A percentile compares a stretch with the other conserved stretches of the same genome.
Evolutionary conservation across 2,888 invertebrate species (phyloP).

Genomic region (Acanthococcus lagerstroemiae): DNA sequence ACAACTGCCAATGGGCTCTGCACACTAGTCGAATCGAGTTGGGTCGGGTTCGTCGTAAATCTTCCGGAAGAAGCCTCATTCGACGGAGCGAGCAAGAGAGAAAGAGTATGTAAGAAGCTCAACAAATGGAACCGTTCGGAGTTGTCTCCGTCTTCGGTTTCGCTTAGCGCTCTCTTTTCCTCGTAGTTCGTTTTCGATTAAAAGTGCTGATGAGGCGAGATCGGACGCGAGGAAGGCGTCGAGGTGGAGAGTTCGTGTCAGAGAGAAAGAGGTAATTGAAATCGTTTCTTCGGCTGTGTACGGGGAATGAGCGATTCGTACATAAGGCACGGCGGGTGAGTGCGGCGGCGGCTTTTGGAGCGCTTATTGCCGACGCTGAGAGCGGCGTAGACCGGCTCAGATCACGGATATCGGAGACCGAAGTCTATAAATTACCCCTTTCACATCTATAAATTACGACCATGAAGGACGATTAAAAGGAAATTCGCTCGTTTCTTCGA

Average conservation of each 20-base stretch:
- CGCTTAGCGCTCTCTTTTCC: neutral
- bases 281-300: conserved; percentile 2
- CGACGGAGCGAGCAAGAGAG: neutral
- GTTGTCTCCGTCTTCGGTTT: neutral
- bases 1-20: conserved; percentile 19
- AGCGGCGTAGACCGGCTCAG: neutral
- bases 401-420: neutral
- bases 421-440: conserved; percentile 11
- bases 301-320: neutral
- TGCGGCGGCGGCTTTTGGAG: neutral
- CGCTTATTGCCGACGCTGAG: neutral
- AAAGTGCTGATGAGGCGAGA: conserved; percentile 25
- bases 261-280: conserved; percentile 20
- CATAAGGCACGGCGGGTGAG: neutral
- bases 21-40: neutral
- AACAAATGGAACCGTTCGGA: too few relatives aligned
- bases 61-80: neutral
- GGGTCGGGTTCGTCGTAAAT: neutral
- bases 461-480: conserved; percentile 19
- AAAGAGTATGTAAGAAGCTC: too few relatives aligned
- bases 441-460: conserved; percentile 20
- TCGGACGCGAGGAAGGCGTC: neutral
- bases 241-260: conserved; percentile 13
- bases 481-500: too few relatives aligned
- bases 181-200: conserved; percentile 7